These are phyloP conservation scores for Ophthalmolycus amberensis DNA, from an alignment of 2,113 vertebrate genomes.

Conservation along the genomic window DNA sequence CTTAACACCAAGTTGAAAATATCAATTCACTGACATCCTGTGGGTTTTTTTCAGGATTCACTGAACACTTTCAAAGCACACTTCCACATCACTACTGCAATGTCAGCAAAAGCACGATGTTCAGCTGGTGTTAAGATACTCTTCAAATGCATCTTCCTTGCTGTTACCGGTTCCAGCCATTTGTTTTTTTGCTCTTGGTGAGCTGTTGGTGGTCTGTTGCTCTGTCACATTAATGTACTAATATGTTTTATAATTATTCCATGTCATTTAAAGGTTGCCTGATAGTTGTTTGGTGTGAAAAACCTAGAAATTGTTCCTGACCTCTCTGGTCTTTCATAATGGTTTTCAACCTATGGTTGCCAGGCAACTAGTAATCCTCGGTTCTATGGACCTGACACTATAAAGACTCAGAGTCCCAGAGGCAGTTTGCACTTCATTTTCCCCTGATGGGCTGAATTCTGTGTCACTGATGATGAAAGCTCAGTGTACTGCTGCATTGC, in stretches of 20 bases:
- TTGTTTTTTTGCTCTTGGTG: constrained; percentile 12
- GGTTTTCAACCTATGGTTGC: constrained; percentile 52
- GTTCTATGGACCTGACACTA: constrained; percentile 26
- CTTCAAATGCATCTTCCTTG: constrained; percentile 1
- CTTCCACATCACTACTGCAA: not conserved
- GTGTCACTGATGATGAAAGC: constrained; percentile 66
- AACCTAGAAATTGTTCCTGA: not conserved
- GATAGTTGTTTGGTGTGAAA: not conserved
- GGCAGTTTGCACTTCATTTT: constrained; percentile 57
- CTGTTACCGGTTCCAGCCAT: not conserved
- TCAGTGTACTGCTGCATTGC: constrained; percentile 62
- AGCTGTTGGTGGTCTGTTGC: not conserved
- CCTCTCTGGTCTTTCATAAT: constrained; percentile 21
- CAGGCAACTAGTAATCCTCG: constrained; percentile 60
- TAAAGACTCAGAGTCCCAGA: constrained; percentile 41
- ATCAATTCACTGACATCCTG: not conserved
- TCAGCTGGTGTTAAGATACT: constrained; percentile 5
- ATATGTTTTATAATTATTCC: constrained; percentile 9
- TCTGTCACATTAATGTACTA: constrained; percentile 10
- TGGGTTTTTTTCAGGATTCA: not conserved
- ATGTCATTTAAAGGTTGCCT: not conserved
- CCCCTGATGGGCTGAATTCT: constrained; percentile 51
- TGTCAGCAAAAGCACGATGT: constrained; percentile 13
- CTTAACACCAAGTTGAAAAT: not conserved
- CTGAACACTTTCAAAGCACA: not conserved